These are phyloP conservation scores for Sigmodon hispidus DNA, from an alignment of 2,113 vertebrate species.

Conservation along the genomic window DNA sequence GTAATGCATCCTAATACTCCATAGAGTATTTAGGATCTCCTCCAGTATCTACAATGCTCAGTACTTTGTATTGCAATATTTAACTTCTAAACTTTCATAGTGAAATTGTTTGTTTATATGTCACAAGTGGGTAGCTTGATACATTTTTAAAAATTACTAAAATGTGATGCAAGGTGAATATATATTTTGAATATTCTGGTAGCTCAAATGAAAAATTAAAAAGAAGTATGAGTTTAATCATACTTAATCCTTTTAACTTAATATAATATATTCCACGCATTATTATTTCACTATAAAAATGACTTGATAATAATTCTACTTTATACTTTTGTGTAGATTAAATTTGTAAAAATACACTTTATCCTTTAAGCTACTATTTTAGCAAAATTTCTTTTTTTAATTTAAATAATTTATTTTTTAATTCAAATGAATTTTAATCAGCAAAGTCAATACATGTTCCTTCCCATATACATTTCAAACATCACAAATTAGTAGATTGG, in stretches of 20 bases:
- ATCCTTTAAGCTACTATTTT: neutral
- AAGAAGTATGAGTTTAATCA: neutral
- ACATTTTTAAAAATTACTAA: neutral
- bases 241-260: neutral
- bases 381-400: neutral
- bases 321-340: neutral
- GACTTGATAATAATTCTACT: neutral
- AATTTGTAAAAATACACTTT: neutral
- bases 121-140: neutral
- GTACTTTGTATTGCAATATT: neutral
- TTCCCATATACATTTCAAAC: neutral
- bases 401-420: neutral
- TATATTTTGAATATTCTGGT: neutral
- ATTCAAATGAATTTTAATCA: constrained; percentile 5
- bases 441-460: neutral
- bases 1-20: neutral
- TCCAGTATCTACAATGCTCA: neutral
- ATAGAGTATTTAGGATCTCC: neutral
- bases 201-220: neutral
- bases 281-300: constrained; percentile 25
- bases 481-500: neutral
- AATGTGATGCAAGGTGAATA: neutral
- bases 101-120: neutral
- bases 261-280: neutral
- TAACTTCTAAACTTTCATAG: neutral